phyloP scores from a whole-genome alignment of 1,140 invertebrate genomes.

The Gerris buenoi region DNA sequence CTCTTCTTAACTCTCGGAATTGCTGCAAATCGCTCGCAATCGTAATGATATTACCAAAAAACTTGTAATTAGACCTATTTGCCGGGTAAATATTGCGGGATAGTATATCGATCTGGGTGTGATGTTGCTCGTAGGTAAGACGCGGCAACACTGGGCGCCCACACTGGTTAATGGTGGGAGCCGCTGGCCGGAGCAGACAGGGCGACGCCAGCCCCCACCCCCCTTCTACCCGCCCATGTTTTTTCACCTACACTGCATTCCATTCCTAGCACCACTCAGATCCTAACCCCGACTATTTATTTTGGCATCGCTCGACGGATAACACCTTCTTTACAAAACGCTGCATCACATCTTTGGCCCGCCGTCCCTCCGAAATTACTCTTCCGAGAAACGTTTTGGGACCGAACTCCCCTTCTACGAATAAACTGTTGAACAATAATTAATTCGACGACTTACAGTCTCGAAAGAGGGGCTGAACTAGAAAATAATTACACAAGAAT shows the following conservation, averaged over 20 bases:
- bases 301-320: background rate
- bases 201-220: conserved; percentile 38
- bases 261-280: background rate
- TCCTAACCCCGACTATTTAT: background rate
- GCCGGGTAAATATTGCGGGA: background rate
- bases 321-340: background rate
- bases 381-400: background rate
- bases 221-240: conserved; percentile 14
- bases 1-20: background rate
- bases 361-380: background rate
- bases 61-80: too few relatives aligned
- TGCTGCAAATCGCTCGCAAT: too few relatives aligned
- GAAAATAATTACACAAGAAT: too few relatives aligned
- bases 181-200: conserved; percentile 63
- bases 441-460: too few relatives aligned
- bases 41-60: too few relatives aligned
- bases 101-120: background rate
- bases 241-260: conserved; percentile 2
- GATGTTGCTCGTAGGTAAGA: conserved; percentile 14
- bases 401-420: too few relatives aligned
- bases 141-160: conserved; percentile 42
- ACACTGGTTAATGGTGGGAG: conserved; percentile 32
- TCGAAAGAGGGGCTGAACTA: too few relatives aligned
- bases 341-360: background rate
- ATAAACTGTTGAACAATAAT: too few relatives aligned